Percentiles rank a stretch among this genome's conserved stretches.
phyloP scores from a whole-genome alignment of 2,113 vertebrate species.

The Puntigrus tetrazona region DNA sequence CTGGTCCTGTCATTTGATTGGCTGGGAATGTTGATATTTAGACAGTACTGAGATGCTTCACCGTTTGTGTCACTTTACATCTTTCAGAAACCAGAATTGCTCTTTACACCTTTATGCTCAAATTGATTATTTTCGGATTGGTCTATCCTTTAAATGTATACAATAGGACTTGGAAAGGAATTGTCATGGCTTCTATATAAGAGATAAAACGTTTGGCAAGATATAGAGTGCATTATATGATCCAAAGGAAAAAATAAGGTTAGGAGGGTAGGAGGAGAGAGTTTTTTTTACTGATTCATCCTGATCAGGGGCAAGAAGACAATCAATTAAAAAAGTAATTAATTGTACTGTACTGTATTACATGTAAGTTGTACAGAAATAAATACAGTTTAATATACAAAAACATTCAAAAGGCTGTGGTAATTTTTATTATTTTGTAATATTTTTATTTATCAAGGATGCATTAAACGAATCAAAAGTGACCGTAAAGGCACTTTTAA shows the following conservation, averaged over 20 bases:
- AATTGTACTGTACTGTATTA: not conserved
- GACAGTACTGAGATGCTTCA: not conserved
- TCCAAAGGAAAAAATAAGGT: too few relatives aligned
- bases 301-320: not conserved
- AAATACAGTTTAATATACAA: not conserved
- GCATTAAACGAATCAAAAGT: too few relatives aligned
- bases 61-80: not conserved
- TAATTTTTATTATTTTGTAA: not conserved
- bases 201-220: too few relatives aligned
- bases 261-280: too few relatives aligned
- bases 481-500: too few relatives aligned
- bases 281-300: not conserved
- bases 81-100: not conserved
- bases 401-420: not conserved
- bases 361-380: not conserved
- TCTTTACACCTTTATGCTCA: not conserved
- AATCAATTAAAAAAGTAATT: not conserved
- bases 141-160: not conserved
- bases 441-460: too few relatives aligned
- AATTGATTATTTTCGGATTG: not conserved
- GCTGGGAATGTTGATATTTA: not conserved
- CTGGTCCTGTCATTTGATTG: not conserved
- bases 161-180: not conserved
- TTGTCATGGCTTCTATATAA: too few relatives aligned
- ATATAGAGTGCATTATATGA: too few relatives aligned